phyloP scores from a whole-genome alignment of 2,797 vertebrate species.

The Characodon lateralis region DNA sequence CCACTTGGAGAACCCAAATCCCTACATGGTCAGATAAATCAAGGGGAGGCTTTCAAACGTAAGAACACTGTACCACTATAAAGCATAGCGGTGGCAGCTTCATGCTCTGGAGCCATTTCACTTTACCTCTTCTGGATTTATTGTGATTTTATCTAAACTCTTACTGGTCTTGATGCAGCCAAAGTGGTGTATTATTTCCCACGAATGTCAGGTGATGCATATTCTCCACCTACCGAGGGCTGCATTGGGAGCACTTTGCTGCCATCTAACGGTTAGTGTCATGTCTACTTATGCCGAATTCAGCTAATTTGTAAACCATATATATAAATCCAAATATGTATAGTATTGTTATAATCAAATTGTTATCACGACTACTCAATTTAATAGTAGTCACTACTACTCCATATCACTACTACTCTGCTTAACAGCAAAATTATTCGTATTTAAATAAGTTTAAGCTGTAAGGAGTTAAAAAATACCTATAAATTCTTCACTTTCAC shows the following conservation, averaged over 20 bases:
- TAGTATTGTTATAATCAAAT: background rate
- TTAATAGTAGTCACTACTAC: background rate
- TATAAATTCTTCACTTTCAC: background rate
- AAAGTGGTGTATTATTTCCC: background rate
- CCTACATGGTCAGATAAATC: background rate
- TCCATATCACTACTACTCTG: background rate
- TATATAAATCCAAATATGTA: background rate
- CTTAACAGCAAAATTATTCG: background rate
- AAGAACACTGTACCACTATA: too few relatives aligned
- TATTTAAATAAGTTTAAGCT: background rate
- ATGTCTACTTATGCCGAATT: background rate
- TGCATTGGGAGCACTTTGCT: background rate
- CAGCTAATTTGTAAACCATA: background rate
- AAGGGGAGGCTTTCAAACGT: too few relatives aligned
- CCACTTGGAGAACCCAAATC: background rate
- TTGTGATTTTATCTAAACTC: background rate
- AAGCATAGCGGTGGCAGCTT: too few relatives aligned
- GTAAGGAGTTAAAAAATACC: background rate
- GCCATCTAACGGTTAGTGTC: background rate
- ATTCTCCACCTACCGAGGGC: background rate
- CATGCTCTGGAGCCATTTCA: too few relatives aligned
- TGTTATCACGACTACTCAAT: background rate
- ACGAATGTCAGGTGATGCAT: background rate
- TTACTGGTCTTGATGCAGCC: background rate
- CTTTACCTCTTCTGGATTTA: background rate